phyloP scores from a whole-genome alignment of 2,113 vertebrate genomes.

The Sylvilagus bachmani region DNA sequence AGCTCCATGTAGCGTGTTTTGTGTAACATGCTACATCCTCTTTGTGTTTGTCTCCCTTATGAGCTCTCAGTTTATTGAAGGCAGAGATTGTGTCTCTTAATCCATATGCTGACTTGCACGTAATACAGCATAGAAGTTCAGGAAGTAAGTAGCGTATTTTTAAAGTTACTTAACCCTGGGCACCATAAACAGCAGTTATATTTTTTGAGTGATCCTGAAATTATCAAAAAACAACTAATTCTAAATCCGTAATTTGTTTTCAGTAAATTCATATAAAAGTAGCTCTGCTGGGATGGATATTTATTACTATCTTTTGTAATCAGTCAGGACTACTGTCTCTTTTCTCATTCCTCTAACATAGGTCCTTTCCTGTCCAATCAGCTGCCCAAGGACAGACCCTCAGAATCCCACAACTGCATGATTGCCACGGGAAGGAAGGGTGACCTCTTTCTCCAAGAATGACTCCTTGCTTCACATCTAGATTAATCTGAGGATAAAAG shows the following conservation, averaged over 20 bases:
- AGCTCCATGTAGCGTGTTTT: neutral
- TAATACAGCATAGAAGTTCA: neutral
- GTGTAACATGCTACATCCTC: neutral
- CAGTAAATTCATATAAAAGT: constrained; percentile 24
- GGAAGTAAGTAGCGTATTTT: neutral
- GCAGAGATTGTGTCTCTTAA: neutral
- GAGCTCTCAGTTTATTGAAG: neutral
- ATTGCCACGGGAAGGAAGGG: neutral
- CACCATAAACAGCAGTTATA: neutral
- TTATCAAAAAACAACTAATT: neutral
- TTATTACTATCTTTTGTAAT: neutral
- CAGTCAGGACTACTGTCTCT: neutral
- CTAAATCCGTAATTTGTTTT: constrained; percentile 59
- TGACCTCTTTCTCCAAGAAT: neutral
- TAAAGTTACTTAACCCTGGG: neutral
- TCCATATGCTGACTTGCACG: neutral
- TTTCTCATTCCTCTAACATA: neutral
- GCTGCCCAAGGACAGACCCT: neutral
- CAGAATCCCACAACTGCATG: neutral
- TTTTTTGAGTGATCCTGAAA: constrained; percentile 28
- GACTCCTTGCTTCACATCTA: neutral
- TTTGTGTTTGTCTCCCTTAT: neutral
- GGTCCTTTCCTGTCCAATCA: neutral
- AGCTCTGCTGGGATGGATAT: neutral
- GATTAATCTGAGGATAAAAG: neutral